A percentile compares a stretch with the other conserved stretches of the same genome.
Conservation (phyloP, 2,888 invertebrate species). For the Sphinx pinastri region DNA sequence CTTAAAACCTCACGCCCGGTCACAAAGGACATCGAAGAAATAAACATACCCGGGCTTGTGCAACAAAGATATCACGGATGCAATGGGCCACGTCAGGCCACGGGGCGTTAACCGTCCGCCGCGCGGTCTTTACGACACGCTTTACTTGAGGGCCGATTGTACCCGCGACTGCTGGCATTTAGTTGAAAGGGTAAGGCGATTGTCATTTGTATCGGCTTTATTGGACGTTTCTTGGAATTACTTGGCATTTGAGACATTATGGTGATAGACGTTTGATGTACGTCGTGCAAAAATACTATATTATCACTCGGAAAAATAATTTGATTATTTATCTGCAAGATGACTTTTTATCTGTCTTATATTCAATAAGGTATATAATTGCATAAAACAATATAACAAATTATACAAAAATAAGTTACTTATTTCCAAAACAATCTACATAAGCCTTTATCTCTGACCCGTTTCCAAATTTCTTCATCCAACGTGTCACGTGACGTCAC, state of each 20-base stretch:
- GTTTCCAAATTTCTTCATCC: neutral
- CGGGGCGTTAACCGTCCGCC: conserved; percentile 40
- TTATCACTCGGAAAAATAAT: too few relatives aligned
- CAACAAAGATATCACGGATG: conserved; percentile 43
- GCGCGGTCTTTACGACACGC: conserved; percentile 43
- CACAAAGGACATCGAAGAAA: conserved; percentile 2
- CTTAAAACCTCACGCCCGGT: conserved; percentile 13
- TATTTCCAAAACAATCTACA: too few relatives aligned
- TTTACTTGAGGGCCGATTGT: conserved; percentile 24
- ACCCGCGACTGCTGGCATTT: conserved; percentile 22
- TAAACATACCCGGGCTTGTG: conserved; percentile 16
- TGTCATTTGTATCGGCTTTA: conserved; percentile 24
- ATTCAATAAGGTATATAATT: too few relatives aligned
- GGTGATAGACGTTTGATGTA: too few relatives aligned
- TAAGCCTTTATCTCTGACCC: neutral
- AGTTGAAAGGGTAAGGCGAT: conserved; percentile 23
- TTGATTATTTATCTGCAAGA: too few relatives aligned
- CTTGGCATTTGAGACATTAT: conserved; percentile 57
- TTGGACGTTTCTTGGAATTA: conserved; percentile 6
- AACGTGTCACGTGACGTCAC: conserved; percentile 3
- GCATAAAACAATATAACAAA: too few relatives aligned
- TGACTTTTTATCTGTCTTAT: too few relatives aligned
- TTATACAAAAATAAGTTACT: too few relatives aligned
- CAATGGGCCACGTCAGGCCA: conserved; percentile 46
- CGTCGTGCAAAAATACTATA: too few relatives aligned